Percentiles rank a stretch among this genome's conserved stretches.
phyloP scores from a whole-genome alignment of 2,113 vertebrate genomes.

The Atractosteus spatula region DNA sequence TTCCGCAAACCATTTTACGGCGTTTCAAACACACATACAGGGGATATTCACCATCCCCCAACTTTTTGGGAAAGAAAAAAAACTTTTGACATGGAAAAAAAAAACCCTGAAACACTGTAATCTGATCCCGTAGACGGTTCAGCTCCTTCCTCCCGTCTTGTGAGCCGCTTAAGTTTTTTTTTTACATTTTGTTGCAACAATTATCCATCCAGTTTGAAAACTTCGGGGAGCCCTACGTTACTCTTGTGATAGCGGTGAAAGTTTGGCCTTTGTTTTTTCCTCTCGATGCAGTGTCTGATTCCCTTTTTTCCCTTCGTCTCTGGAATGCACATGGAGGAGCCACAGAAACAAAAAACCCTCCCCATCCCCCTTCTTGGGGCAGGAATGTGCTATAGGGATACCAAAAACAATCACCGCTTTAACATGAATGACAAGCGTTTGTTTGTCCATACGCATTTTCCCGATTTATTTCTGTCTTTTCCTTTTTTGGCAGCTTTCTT shows the following conservation, averaged over 20 bases:
- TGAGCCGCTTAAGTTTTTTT: background rate
- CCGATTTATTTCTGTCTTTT: too few species aligned
- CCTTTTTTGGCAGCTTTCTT: too few species aligned
- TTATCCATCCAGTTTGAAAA: constrained; percentile 1
- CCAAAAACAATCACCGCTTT: constrained; percentile 27
- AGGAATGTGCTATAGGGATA: constrained; percentile 58
- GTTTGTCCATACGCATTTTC: background rate
- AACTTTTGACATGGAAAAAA: constrained; percentile 58
- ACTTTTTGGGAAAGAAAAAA: constrained; percentile 44
- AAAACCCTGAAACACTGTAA: constrained; percentile 62
- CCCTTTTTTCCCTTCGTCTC: constrained; percentile 19
- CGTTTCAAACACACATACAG: constrained; percentile 29
- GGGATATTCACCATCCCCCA: constrained; percentile 63
- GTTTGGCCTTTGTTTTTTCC: constrained; percentile 27
- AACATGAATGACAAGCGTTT: background rate
- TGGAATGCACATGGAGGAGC: constrained; percentile 59
- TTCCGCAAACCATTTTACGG: background rate
- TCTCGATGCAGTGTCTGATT: constrained; percentile 28
- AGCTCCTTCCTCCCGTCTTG: constrained; percentile 52
- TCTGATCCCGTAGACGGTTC: constrained; percentile 51
- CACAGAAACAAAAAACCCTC: constrained; percentile 39
- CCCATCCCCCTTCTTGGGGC: constrained; percentile 46
- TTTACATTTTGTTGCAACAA: constrained; percentile 31
- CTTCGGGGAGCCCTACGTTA: constrained; percentile 16
- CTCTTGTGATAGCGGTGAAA: constrained; percentile 11